Evolutionary conservation across 2,797 vertebrate genomes (phyloP).

Genomic region (Emys orbicularis): DNA sequence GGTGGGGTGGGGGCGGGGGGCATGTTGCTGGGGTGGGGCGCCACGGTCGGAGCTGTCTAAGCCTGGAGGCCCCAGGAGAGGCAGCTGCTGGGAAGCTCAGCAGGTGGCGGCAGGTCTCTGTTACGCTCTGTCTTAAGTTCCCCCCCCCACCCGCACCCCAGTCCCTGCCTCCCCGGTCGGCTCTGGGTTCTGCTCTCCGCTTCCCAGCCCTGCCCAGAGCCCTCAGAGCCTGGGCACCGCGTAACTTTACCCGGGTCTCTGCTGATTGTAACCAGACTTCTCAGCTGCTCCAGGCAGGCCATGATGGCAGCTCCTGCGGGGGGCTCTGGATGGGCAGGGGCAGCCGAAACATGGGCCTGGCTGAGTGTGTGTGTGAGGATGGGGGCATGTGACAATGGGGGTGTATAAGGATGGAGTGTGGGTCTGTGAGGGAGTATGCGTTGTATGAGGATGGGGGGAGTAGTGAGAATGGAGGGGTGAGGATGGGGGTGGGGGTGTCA

Average conservation of each 20-base stretch:
- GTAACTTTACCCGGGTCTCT: neutral
- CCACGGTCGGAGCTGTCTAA: neutral
- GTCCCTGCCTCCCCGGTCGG: accelerated
- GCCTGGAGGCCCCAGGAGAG: neutral
- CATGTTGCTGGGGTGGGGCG: neutral
- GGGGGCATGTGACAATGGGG: neutral
- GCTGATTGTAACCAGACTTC: too few relatives aligned
- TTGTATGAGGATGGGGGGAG: neutral
- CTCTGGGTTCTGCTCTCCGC: neutral
- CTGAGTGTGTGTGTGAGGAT: too few relatives aligned
- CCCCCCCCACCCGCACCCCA: neutral
- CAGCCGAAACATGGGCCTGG: too few relatives aligned
- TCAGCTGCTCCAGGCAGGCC: neutral
- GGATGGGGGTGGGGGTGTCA: neutral
- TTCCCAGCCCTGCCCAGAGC: neutral
- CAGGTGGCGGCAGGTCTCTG: accelerated
- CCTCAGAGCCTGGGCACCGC: accelerated
- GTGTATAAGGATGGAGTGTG: neutral
- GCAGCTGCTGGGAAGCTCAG: neutral
- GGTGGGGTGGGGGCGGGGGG: neutral
- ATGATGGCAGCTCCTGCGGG: too few relatives aligned
- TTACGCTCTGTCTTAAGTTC: accelerated
- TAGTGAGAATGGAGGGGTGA: neutral
- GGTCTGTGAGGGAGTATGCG: neutral
- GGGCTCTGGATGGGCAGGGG: neutral